Base-by-base conservation (phyloP, 2,797 vertebrate species). In the Neomorphus geoffroyi region DNA sequence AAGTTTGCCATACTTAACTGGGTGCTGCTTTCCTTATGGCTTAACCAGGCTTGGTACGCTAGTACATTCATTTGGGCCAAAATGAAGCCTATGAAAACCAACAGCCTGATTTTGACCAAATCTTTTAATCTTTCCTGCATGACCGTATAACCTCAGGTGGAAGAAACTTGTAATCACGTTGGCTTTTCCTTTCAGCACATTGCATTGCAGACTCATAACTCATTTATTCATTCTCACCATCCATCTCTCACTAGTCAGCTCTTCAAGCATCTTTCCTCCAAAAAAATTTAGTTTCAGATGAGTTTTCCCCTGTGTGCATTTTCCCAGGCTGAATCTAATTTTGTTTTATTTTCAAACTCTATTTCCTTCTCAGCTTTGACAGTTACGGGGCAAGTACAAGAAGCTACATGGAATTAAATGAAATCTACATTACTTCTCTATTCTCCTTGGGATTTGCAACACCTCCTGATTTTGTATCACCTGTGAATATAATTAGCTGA, bases 401-500 rank as follows among this genome's bases (percentile, higher is more conserved):
- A 77, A 88, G 57, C 28, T 92, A 94, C 90, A 91, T 14, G 80
- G 96, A 95, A 95, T 93, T 92, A 94, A 95, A 93, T 82, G 79
- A 84, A 95, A 92, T 95, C 89, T 92, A 84, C 88, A 58, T 87
- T 87, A 82, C 92, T 96, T 97, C 89, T 95, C 90, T 95, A 53
- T 96, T 96, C 91, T 97, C 94, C 82, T 94, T 94, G 94, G 88
- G 95, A 96, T 96, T 97, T 96, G 78, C 84, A 96, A 75, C 94
- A 93, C 48, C 84, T 96, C 72, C 89, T 93, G 67, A 80, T 86
- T 95, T 96, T 94, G 67, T 95, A 94, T 95, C 95, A 97, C 96
- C 95, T 97, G 85, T 90, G 95, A 92, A 97, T 95, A 82, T 94
- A 97, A 98, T 97, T 96, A 97, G 71, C 62, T 80, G 65, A 53